phyloP scores from a whole-genome alignment of 2,797 vertebrate genomes.

The Anableps anableps region DNA sequence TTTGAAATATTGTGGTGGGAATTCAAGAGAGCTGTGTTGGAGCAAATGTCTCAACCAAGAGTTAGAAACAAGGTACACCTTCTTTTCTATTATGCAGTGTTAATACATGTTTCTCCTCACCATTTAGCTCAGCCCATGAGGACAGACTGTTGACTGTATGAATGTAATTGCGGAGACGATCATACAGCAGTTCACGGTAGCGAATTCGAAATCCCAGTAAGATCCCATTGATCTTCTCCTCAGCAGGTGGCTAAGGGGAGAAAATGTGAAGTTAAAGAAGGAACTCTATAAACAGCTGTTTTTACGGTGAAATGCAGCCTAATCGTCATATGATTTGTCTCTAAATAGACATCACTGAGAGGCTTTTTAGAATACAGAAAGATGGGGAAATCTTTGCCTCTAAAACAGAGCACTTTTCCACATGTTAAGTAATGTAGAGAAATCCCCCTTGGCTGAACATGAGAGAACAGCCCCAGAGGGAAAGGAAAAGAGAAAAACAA shows the following conservation, averaged over 20 bases:
- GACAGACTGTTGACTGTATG: conserved; percentile 79
- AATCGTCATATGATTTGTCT: conserved; percentile 19
- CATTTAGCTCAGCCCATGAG: conserved; percentile 89
- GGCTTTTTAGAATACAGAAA: background rate
- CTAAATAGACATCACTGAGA: background rate
- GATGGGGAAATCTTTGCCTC: background rate
- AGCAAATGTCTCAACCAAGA: background rate
- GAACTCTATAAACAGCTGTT: conserved; percentile 2
- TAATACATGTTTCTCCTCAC: conserved; percentile 76
- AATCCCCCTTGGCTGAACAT: conserved; percentile 57
- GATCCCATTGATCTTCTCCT: conserved; percentile 96
- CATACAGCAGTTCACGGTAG: conserved; percentile 90
- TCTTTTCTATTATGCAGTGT: background rate
- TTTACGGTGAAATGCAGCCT: conserved; percentile 16
- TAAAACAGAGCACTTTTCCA: conserved; percentile 38
- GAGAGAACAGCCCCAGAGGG: conserved; percentile 48
- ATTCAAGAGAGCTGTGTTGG: background rate
- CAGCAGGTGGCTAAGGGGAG: conserved; percentile 83
- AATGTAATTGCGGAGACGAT: conserved; percentile 85
- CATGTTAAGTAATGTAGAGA: conserved; percentile 59
- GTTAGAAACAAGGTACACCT: background rate
- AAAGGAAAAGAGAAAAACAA: conserved; percentile 40
- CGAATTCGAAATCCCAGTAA: conserved; percentile 93
- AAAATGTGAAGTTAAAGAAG: background rate
- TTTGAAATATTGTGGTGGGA: background rate